A percentile compares a stretch with the other conserved stretches of the same genome.
Evolutionary conservation across 2,113 vertebrate species (phyloP).

Genomic region (Leptosomus discolor): DNA sequence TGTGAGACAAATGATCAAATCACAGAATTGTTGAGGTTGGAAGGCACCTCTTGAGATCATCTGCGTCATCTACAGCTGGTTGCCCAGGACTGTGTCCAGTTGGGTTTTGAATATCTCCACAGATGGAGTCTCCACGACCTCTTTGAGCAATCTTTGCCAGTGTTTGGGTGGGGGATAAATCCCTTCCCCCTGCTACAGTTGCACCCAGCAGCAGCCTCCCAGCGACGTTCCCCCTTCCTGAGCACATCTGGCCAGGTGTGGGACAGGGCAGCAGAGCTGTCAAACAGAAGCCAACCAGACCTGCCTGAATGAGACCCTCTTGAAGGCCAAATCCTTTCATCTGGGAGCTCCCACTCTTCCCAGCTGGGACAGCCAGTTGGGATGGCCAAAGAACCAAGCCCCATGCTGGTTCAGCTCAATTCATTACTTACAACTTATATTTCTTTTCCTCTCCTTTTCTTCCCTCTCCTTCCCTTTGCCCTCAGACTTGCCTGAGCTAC

Average conservation of each 20-base stretch:
- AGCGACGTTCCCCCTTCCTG: fast-evolving
- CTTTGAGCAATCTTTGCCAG: neutral
- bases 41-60: neutral
- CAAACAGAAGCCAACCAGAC: neutral
- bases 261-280: neutral
- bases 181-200: neutral
- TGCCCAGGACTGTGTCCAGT: neutral
- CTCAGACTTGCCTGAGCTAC: neutral
- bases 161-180: neutral
- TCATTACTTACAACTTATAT: neutral
- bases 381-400: neutral
- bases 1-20: too few relatives aligned
- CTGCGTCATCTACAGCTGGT: neutral
- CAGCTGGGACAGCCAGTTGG: neutral
- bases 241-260: neutral
- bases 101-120: neutral
- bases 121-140: neutral
- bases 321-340: neutral
- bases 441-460: neutral
- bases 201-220: fast-evolving
- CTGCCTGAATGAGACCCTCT: neutral
- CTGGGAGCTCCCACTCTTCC: neutral
- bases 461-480: neutral
- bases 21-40: neutral
- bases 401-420: too few relatives aligned